Base-by-base conservation (phyloP, 2,113 vertebrate species). In the Fregetta grallaria region DNA sequence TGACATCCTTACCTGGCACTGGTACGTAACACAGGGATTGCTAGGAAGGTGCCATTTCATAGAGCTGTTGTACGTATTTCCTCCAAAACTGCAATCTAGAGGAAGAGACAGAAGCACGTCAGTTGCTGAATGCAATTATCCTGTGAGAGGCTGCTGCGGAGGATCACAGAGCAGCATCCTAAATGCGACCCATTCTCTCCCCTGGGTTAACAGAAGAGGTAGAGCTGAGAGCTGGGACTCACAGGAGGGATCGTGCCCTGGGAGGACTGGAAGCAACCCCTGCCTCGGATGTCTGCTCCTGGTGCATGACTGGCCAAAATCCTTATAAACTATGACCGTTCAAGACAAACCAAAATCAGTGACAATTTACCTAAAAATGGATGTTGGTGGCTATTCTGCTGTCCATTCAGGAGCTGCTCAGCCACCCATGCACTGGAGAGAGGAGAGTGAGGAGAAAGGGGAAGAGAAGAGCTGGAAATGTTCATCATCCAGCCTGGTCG, bases 21-120 rank as follows among this genome's bases (percentile, higher is more conserved):
- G 98, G 26, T 95, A 98, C 4, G 97, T 99, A 65, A 98, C 85
- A 73, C 99, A 99, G 50, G 99, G 99, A 42, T 99, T 98, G 42
- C 93, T 88, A 23, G 98, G 94, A 38, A 93, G 98, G 62, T 98
- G 98, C 99, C 99, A 99, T 73, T 98, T 98, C 77, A 98, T 98
- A 5, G 99, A 99, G 97, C 98, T 99, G 98, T 99, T 99, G 75
- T 99, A 99, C 0, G 97, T 98, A 38, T 96, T 98, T 76, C 99
- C 99, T 78, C 98, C 98, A 92, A 99, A 98, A 96, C 95, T 98
- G 94, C 99, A 99, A 49, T 99, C 99, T 99, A 92, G 61, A 90
- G 26, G 40, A 79, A 3, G 12, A 94, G 58, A 83, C 13, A 92
- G 81, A 91, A 94, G 40, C 25, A 73, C 1, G 1, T 91, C 77